Conservation (phyloP, 2,888 invertebrate species). For the Agrotis clavis region DNA sequence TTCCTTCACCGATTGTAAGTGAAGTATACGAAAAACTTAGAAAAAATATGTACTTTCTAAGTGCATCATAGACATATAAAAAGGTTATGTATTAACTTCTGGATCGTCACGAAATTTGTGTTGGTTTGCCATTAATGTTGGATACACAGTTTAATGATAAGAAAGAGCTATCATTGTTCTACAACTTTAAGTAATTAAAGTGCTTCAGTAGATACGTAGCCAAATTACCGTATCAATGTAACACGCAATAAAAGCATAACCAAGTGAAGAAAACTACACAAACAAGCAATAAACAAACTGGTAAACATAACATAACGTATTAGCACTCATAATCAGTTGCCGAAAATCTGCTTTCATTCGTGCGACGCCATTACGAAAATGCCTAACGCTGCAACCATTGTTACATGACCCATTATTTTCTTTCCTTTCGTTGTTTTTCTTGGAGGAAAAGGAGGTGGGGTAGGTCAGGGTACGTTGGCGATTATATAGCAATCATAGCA, state of each 20-base stretch:
- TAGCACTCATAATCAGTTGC: constrained; percentile 80
- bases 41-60: too few species aligned
- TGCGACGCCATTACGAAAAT: constrained; percentile 78
- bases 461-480: constrained; percentile 75
- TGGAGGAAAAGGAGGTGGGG: constrained; percentile 58
- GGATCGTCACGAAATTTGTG: too few species aligned
- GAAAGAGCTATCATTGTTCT: too few species aligned
- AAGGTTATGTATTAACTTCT: too few species aligned
- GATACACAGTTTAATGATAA: too few species aligned
- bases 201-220: neutral
- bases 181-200: neutral
- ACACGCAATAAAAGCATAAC: constrained; percentile 18
- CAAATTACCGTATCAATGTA: constrained; percentile 4
- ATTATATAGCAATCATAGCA: constrained; percentile 89
- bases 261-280: constrained; percentile 54
- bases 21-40: too few species aligned
- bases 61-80: too few species aligned
- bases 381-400: constrained; percentile 77
- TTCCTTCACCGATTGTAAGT: too few species aligned
- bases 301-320: constrained; percentile 74
- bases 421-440: constrained; percentile 56
- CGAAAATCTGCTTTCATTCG: constrained; percentile 83
- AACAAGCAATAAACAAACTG: constrained; percentile 71
- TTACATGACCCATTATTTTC: constrained; percentile 69
- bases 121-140: too few species aligned